Evolutionary conservation across 2,888 invertebrate genomes (phyloP).

Genomic region (Troglohyphantes excavatus): DNA sequence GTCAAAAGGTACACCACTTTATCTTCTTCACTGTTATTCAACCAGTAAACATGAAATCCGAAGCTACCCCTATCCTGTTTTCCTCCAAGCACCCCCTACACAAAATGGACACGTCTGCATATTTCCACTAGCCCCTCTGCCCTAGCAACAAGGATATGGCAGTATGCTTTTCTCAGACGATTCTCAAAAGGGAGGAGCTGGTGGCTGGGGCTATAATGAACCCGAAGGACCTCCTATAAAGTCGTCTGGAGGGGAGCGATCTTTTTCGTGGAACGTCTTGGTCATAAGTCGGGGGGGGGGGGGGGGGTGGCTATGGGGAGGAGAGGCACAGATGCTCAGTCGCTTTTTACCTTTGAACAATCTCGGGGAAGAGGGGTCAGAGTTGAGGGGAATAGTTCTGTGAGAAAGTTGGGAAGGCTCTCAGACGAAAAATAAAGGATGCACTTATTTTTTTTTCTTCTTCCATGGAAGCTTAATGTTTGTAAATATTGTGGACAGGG

Average conservation of each 20-base stretch:
- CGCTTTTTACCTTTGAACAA: constrained; percentile 41
- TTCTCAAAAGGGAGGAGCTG: background rate
- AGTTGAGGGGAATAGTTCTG: background rate
- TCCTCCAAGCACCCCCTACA: no score
- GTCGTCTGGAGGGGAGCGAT: constrained; percentile 13
- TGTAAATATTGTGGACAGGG: background rate
- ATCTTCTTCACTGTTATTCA: no score
- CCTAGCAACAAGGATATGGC: constrained; percentile 1
- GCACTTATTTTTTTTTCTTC: background rate
- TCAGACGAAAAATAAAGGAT: background rate
- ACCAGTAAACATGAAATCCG: no score
- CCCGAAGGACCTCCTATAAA: constrained; percentile 49
- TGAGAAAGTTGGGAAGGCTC: constrained; percentile 26
- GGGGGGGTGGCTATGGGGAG: constrained; percentile 5
- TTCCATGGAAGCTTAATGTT: background rate
- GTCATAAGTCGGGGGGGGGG: background rate
- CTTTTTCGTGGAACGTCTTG: constrained; percentile 51
- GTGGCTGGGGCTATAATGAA: constrained; percentile 19
- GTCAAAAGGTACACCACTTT: no score
- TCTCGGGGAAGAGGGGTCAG: background rate
- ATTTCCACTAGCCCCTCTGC: background rate
- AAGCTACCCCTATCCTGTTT: no score
- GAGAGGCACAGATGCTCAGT: constrained; percentile 27
- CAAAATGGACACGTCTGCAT: background rate
- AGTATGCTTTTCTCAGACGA: no score